Evolutionary conservation across 1,140 invertebrate species (phyloP).

Genomic region (Batillaria attramentaria): DNA sequence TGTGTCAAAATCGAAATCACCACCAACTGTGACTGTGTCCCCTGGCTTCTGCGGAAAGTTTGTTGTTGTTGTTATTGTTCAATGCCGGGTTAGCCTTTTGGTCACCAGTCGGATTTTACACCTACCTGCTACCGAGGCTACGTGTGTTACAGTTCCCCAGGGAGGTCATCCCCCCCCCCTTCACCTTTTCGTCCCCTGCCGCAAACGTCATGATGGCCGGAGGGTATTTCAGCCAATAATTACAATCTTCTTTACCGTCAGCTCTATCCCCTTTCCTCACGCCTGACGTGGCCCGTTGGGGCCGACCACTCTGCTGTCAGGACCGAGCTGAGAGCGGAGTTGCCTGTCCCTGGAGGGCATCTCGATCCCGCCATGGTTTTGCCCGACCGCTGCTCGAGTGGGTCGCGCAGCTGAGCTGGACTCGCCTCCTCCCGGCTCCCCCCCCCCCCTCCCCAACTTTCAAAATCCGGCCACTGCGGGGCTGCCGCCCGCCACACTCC

Average conservation of each 20-base stretch:
- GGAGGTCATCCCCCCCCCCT: not conserved
- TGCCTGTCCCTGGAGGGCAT: not conserved
- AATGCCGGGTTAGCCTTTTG: no score
- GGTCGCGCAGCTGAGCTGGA: no score
- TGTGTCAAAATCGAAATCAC: conserved; percentile 1
- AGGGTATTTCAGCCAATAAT: conserved; percentile 25
- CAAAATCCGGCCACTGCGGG: no score
- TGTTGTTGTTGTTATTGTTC: no score
- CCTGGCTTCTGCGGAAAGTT: conserved; percentile 9
- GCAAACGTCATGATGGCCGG: not conserved
- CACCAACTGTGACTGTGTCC: not conserved
- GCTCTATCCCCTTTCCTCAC: conserved; percentile 26
- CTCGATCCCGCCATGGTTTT: not conserved
- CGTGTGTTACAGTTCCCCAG: no score
- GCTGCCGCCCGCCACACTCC: no score
- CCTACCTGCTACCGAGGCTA: no score
- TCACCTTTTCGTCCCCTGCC: not conserved
- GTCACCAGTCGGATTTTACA: no score
- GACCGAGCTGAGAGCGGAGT: not conserved
- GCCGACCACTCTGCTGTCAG: conserved; percentile 1
- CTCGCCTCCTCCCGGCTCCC: no score
- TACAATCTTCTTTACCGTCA: conserved; percentile 25
- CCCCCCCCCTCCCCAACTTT: no score
- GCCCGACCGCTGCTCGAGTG: not conserved
- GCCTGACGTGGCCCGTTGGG: not conserved